phyloP scores from a whole-genome alignment of 2,888 invertebrate genomes.

The Spisula subtruncata region DNA sequence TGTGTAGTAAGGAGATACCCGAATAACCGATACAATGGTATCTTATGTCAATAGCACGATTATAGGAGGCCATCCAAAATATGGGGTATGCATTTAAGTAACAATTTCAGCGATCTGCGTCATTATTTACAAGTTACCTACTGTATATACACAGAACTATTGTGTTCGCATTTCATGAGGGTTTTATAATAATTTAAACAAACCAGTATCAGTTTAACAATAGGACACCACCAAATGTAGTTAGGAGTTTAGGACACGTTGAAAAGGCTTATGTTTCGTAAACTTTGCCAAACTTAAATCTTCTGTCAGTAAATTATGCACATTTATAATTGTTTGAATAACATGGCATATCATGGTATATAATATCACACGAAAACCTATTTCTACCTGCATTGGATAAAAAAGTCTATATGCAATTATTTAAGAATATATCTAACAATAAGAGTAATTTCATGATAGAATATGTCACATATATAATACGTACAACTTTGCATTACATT shows the following conservation, averaged over 20 bases:
- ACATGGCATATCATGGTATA: not conserved
- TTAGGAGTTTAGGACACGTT: not conserved
- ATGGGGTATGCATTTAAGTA: slow-evolving; percentile 19
- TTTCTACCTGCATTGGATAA: not conserved
- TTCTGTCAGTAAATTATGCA: not conserved
- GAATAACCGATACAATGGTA: not conserved
- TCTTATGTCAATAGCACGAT: slow-evolving; percentile 4
- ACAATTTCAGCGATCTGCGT: slow-evolving; percentile 7
- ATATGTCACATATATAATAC: too few species aligned
- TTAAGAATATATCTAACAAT: not conserved
- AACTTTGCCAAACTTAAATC: not conserved
- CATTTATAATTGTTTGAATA: slow-evolving; percentile 1
- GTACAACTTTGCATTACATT: too few species aligned
- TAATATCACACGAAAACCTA: not conserved
- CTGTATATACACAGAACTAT: not conserved
- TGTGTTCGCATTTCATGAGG: not conserved
- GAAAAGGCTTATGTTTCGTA: slow-evolving; percentile 1
- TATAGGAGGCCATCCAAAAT: slow-evolving; percentile 23
- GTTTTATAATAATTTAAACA: not conserved
- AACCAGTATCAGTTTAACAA: slow-evolving; percentile 15
- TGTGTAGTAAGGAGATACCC: not conserved
- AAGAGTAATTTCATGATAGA: not conserved
- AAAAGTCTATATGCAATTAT: not conserved
- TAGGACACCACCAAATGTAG: not conserved
- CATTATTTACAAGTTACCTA: not conserved